Evolutionary conservation across 1,140 invertebrate genomes (phyloP).

Genomic region (Drosophila repleta): DNA sequence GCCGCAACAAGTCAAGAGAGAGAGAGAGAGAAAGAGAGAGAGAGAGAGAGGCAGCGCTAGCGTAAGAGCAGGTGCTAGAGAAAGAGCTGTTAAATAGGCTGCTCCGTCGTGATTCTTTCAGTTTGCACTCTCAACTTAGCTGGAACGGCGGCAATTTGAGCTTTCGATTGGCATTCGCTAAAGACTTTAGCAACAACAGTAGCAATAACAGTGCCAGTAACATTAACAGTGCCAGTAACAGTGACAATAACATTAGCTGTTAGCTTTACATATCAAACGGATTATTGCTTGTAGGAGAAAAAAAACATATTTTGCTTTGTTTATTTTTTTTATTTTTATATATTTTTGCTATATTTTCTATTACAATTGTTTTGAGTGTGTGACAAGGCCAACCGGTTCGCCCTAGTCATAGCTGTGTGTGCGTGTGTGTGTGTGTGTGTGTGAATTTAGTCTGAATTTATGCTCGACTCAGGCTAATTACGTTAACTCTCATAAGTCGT

Average conservation of each 20-base stretch:
- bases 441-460: conserved; percentile 24
- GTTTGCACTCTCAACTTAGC: conserved; percentile 37
- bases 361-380: conserved; percentile 39
- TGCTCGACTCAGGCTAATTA: conserved; percentile 30
- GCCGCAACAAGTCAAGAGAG: conserved; percentile 3
- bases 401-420: not conserved
- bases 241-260: no score
- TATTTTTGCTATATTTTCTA: conserved; percentile 11
- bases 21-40: conserved; percentile 4
- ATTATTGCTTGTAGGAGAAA: conserved; percentile 14
- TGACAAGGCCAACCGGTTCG: conserved; percentile 65
- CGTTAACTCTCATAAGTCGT: conserved; percentile 14
- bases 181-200: not conserved
- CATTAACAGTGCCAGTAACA: no score
- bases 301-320: conserved; percentile 19
- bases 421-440: conserved; percentile 20
- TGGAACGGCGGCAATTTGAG: not conserved
- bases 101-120: conserved; percentile 1
- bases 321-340: conserved; percentile 24
- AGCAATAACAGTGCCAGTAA: no score
- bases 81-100: not conserved
- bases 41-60: not conserved
- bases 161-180: no score
- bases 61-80: not conserved
- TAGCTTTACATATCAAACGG: conserved; percentile 14